Base-by-base conservation (phyloP, 2,888 invertebrate species). In the Rhorus exstirpatorius region DNA sequence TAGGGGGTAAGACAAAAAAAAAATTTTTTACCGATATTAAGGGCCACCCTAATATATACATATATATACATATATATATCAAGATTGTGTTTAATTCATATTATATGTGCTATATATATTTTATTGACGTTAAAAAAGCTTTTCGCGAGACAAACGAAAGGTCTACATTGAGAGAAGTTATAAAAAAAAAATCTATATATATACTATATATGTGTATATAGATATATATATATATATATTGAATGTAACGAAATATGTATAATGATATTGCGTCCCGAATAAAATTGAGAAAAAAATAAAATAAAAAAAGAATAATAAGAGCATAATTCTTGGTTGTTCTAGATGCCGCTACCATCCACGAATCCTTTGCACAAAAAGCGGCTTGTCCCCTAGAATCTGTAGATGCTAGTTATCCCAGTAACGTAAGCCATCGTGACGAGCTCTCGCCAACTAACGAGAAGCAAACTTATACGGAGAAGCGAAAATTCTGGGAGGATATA, bases 401-500 rank as follows among this genome's bases (percentile, higher is more conserved):
- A 92, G 92, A 92, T 89, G 91, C 92, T 91, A 92, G 91, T 90
- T 92, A 91, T 89, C 88, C 89, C 84, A 89, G 86, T 91, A 91
- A 91, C 89, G 84, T 90, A 89, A 85, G 83, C 83, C 87, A 80
- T 67, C 86, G 85, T 21, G 60, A 72, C 24, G 83, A 81, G 67
- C 85, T 81, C 14, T 91, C 92, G 35, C 90, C 91, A 1, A 86
- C 84, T 3, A 80, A 88, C 41, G 93, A 93, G 85, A 92, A 90
- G 75, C 91, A 92, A 80, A 92, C 92, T 6, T 93, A 93, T 78
- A 90, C 91, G 10, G 93, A 93, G 83, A 93, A 93, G 72, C 88
- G 91, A 21, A 90, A 90, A 76, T 93, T 93, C 83, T 93, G 93
- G 93, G 93, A 93, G 84, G 92, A 93, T 65, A 92, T 93, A 38